Evolutionary conservation across 35 echinoderm and acorn worm species (phyloP).

Genomic region (Ophioderma brevispina): DNA sequence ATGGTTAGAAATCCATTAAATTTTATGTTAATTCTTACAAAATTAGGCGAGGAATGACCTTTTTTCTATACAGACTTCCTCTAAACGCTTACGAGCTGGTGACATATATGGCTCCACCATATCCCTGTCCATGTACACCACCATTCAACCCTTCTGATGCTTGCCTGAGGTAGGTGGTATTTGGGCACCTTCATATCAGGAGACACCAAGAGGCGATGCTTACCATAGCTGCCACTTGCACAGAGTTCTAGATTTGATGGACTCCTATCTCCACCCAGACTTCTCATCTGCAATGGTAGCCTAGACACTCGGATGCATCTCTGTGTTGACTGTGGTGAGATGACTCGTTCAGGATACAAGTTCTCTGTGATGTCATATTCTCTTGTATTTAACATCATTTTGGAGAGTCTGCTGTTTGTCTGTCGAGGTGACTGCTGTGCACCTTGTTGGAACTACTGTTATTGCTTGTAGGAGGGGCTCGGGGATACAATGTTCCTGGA

Average conservation of each 20-base stretch:
- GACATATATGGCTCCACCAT: neutral
- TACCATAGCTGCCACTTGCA: neutral
- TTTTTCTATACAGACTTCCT: too few species aligned
- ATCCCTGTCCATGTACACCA: neutral
- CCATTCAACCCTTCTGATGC: neutral
- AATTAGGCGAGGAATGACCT: too few species aligned
- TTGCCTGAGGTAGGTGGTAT: neutral
- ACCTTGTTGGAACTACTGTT: neutral
- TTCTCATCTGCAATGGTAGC: slow-evolving; percentile 52
- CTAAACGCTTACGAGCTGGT: neutral
- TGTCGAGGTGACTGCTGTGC: slow-evolving; percentile 9
- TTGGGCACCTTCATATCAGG: neutral
- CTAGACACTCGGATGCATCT: slow-evolving; percentile 58
- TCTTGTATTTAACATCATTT: neutral
- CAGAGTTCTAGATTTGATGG: neutral
- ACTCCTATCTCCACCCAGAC: neutral
- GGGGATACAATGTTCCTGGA: neutral
- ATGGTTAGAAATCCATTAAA: too few species aligned
- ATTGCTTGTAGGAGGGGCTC: neutral
- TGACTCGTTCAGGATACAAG: slow-evolving; percentile 24
- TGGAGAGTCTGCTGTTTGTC: neutral
- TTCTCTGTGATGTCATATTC: slow-evolving; percentile 15
- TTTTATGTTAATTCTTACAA: too few species aligned
- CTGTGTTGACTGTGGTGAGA: slow-evolving; percentile 22
- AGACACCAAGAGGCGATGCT: neutral